Base-by-base conservation (phyloP, 1,140 invertebrate genomes). In the Asobara japonica region DNA sequence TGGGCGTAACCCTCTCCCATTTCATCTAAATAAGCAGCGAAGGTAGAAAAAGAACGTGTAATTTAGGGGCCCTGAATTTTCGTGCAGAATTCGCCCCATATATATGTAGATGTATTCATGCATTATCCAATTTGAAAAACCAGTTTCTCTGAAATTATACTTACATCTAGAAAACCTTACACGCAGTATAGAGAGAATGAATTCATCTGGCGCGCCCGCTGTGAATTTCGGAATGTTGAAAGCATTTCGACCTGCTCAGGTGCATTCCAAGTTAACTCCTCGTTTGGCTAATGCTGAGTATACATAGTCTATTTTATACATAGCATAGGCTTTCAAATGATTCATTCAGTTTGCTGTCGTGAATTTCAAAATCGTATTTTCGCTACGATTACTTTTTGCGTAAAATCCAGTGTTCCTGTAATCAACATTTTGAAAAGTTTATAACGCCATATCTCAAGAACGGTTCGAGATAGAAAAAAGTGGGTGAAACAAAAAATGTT, bases 191-290 rank as follows among this genome's bases (percentile, higher is more conserved):
- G n/a, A n/a, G 13, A 69, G 16, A 38, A 16, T 29, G 13, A 27
- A 45, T 60, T 30, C 10, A 60, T 51, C n/a, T 20, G 61, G 62
- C 31, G 29, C 6, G 56, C 74, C 78, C 76, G 77, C 81, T 79
- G 82, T 77, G 79, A 84, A 83, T 84, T 84, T 83, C 66, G 81
- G 83, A 84, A 84, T 83, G 83, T 77, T 77, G 77, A 81, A 82
- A 79, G 77, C 77, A 79, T 84, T 82, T 80, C 82, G 80, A 82
- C 83, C 80, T 82, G 82, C 82, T 80, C 83, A 75, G 74, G 78
- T 79, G 78, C 80, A 81, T 81, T 83, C 80, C 80, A 56, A 66
- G 72, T 74, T 3, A 29, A 56, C 48, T 72, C 66, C 48, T 33
- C n/a, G n/a, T n/a, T n/a, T n/a, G n/a, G n/a, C n/a, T n/a, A n/a